Conservation (phyloP, 2,888 invertebrate species). For the Brachyopa scutellaris region DNA sequence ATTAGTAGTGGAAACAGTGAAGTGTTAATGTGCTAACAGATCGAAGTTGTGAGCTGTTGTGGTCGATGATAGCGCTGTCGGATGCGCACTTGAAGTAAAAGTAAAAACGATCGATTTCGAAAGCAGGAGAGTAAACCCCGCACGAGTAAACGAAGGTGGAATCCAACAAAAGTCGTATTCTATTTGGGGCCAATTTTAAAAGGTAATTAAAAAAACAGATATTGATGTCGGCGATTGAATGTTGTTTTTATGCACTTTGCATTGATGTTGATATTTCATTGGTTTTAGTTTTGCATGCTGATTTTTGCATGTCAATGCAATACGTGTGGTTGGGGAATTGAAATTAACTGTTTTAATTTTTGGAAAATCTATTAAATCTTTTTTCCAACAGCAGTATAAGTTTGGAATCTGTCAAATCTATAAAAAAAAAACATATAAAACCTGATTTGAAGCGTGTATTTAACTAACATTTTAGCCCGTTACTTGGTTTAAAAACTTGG, state of each 20-base stretch:
- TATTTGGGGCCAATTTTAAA: slow-evolving; percentile 8
- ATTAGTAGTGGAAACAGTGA: slow-evolving; percentile 58
- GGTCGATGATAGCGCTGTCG: slow-evolving; percentile 38
- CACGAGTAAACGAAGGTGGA: slow-evolving; percentile 6
- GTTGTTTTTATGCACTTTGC: too few relatives aligned
- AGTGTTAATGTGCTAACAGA: slow-evolving; percentile 69
- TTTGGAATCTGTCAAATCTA: too few relatives aligned
- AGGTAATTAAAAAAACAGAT: slow-evolving; percentile 49
- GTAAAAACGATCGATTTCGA: slow-evolving; percentile 50
- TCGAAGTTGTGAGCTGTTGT: slow-evolving; percentile 23
- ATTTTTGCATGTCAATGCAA: neutral
- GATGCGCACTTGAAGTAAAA: slow-evolving; percentile 58
- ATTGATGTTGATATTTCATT: too few relatives aligned
- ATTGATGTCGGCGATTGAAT: neutral
- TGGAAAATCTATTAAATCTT: neutral
- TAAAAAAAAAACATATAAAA: too few relatives aligned
- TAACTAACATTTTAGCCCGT: too few relatives aligned
- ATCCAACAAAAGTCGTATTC: neutral
- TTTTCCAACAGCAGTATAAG: too few relatives aligned
- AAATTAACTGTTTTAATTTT: neutral
- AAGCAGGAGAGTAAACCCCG: slow-evolving; percentile 15
- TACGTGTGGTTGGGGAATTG: too few relatives aligned
- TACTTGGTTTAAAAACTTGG: too few relatives aligned
- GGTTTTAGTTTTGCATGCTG: neutral
- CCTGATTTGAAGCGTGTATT: too few relatives aligned